Conservation (phyloP, 2,888 invertebrate species). For the Tanaodytes sp. region DNA sequence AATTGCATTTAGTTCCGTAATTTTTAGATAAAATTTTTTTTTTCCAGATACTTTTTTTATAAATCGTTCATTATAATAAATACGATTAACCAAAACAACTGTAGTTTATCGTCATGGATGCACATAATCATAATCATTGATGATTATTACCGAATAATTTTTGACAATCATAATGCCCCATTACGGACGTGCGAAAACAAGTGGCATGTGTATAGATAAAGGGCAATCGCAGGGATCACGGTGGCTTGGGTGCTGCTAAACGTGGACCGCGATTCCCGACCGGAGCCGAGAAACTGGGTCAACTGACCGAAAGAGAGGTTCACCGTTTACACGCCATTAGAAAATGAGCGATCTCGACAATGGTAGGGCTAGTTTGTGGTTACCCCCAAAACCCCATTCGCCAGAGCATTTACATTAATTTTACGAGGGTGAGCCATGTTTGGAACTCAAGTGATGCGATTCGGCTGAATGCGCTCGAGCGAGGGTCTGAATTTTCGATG, state of each 20-base stretch:
- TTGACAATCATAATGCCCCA: slow-evolving; percentile 16
- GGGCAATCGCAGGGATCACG: slow-evolving; percentile 23
- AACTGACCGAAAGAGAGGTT: slow-evolving; percentile 48
- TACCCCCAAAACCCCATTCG: slow-evolving; percentile 45
- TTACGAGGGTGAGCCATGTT: slow-evolving; percentile 30
- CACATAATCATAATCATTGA: slow-evolving; percentile 22
- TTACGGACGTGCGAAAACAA: slow-evolving; percentile 19
- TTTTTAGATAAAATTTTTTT: too few species aligned
- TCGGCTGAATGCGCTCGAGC: slow-evolving; percentile 28
- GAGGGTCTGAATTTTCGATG: slow-evolving; percentile 32
- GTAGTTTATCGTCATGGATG: slow-evolving; percentile 15
- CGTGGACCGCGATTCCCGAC: slow-evolving; percentile 16
- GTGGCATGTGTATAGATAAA: slow-evolving; percentile 9
- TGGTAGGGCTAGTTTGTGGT: slow-evolving; percentile 48
- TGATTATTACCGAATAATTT: slow-evolving; percentile 25
- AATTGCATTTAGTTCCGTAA: too few species aligned
- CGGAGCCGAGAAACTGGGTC: slow-evolving; percentile 43
- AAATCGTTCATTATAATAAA: too few species aligned
- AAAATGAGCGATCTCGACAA: slow-evolving; percentile 52
- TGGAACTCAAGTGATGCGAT: slow-evolving; percentile 35
- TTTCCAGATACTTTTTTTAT: too few species aligned
- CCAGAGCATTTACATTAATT: slow-evolving; percentile 49
- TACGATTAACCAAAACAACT: slow-evolving; percentile 16
- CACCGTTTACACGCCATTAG: slow-evolving; percentile 51
- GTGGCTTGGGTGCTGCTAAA: slow-evolving; percentile 21